Percentiles rank a stretch among this genome's conserved stretches.
These are phyloP conservation scores for Hemiscyllium ocellatum DNA, from an alignment of 2,113 vertebrate genomes.

Conservation along the genomic window DNA sequence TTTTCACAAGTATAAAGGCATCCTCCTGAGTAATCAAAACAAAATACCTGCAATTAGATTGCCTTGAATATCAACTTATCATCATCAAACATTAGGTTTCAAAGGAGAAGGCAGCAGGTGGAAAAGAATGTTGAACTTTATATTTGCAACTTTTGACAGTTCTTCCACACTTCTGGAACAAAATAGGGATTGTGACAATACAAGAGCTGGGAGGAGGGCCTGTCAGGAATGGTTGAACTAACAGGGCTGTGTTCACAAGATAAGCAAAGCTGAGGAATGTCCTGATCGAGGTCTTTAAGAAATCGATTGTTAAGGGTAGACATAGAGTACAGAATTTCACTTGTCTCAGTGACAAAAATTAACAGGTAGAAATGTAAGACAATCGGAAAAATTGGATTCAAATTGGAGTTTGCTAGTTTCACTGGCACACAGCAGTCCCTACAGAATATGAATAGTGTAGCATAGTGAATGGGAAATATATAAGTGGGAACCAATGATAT, in stretches of 20 bases:
- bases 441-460: neutral
- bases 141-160: neutral
- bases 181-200: neutral
- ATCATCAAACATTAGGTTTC: neutral
- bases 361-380: no score
- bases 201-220: no score
- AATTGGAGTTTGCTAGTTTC: neutral
- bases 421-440: neutral
- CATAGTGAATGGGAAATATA: neutral
- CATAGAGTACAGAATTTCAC: no score
- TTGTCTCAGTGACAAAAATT: no score
- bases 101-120: no score
- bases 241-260: no score
- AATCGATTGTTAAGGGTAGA: no score
- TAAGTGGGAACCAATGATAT: neutral
- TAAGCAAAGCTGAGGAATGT: no score
- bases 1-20: neutral
- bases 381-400: neutral
- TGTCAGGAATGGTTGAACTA: no score
- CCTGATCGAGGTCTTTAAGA: no score
- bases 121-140: neutral
- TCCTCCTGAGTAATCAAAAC: neutral
- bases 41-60: neutral
- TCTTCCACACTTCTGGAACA: neutral
- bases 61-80: neutral